A percentile compares a stretch with the other conserved stretches of the same genome.
Conservation (phyloP, 1,140 invertebrate species). For the Brachionus asplanchnoidis region DNA sequence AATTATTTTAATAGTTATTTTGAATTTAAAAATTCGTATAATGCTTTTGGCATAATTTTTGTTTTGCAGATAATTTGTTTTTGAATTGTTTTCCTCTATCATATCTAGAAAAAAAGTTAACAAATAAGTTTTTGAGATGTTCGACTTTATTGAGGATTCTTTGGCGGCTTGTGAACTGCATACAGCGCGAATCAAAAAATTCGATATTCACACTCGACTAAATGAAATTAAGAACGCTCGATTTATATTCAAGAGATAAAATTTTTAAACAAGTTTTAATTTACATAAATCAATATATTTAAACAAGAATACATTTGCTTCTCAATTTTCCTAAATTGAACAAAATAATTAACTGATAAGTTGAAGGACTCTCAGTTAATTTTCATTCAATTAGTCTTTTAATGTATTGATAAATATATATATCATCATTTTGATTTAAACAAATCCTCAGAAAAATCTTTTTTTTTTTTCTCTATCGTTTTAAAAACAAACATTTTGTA, state of each 20-base stretch:
- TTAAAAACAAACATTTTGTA: too few species aligned
- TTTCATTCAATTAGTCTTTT: too few species aligned
- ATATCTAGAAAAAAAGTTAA: background rate
- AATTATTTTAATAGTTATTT: background rate
- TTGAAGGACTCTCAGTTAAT: too few species aligned
- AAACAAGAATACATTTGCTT: background rate
- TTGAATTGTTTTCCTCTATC: background rate
- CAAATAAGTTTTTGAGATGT: too few species aligned
- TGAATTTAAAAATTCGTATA: background rate
- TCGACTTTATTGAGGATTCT: too few species aligned
- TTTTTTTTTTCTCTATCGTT: too few species aligned
- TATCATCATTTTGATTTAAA: too few species aligned
- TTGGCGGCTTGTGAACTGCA: background rate
- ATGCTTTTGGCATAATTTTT: background rate
- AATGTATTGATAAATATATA: too few species aligned
- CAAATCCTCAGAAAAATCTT: too few species aligned
- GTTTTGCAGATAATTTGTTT: background rate
- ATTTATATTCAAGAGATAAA: background rate
- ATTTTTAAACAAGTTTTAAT: background rate
- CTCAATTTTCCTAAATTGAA: background rate
- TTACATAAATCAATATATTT: background rate
- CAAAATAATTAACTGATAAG: background rate
- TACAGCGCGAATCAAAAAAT: background rate
- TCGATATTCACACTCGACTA: background rate
- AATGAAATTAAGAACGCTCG: background rate